Base-by-base conservation (phyloP, 2,888 invertebrate genomes). In the Bhutanitis thaidina region DNA sequence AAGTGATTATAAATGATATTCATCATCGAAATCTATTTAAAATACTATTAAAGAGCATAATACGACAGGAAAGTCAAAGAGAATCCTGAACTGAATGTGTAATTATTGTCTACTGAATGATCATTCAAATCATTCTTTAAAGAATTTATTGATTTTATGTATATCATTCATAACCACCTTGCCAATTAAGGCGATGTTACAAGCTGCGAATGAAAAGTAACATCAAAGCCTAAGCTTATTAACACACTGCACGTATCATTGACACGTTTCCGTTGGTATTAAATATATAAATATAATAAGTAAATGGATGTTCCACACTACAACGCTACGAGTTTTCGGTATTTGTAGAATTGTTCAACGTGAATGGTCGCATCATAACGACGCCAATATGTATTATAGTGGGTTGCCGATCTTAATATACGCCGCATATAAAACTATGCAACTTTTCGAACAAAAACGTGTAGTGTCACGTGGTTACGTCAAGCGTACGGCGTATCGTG, bases 201-300 rank as follows among this genome's bases (percentile, higher is more conserved):
- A 8, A 43, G 40, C 36, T 16, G 37, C 29, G 49, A 43, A 37
- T 48, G 9, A 35, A 13, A 35, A 14, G 8, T 8, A 34, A 39
- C 29, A 52, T 43, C 49, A 48, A 52, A 54, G 52, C 54, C 49
- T 35, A 8, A 27, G 43, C 52, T 50, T 41, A 46, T 45, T 37
- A 49, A 41, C 34, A 34, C 12, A 34, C 47, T 38, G 43, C 55
- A 49, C 48, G 49, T 56, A 54, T 56, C 44, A 52, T 41, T 52
- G 49, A 46, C 53, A 37, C 49, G 43, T 39, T 49, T 38, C 46
- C 41, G 47, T 50, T 36, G 48, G 38, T 34, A 27, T 32, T 14
- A 35, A 48, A 43, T 13, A 32, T 15, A 34, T 20, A 4, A 3
- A 30, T 48, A 43, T 7, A 40, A 25, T 25, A 29, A 30, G n/a